These are phyloP conservation scores for Agapornis roseicollis DNA, from an alignment of 2,113 vertebrate species.

Conservation along the genomic window DNA sequence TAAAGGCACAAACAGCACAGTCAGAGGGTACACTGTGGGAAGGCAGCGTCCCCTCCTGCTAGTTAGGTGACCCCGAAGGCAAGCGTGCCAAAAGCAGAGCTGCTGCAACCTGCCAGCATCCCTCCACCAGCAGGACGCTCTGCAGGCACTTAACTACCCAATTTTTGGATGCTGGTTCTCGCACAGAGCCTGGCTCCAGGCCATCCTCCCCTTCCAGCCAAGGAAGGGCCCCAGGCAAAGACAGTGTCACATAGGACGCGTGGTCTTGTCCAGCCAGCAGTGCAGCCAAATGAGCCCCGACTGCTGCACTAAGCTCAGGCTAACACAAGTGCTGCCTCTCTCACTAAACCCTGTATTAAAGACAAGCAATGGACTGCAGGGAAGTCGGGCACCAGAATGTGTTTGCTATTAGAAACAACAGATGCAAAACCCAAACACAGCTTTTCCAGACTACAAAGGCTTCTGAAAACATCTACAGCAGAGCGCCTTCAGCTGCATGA, in stretches of 20 bases:
- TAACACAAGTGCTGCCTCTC: not conserved
- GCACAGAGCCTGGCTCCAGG: conserved; percentile 6
- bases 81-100: not conserved
- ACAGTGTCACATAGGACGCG: not conserved
- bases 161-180: conserved; percentile 38
- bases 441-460: not conserved
- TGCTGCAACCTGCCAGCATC: not conserved
- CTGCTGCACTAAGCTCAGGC: not conserved
- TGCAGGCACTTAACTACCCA: conserved; percentile 37
- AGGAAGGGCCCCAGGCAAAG: not conserved
- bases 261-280: not conserved
- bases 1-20: not conserved
- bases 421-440: conserved; percentile 27
- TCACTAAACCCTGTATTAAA: not conserved
- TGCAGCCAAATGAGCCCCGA: not conserved
- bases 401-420: not conserved
- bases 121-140: conserved; percentile 32
- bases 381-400: not conserved
- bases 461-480: not conserved
- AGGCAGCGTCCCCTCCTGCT: not conserved
- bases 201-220: not conserved
- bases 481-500: not conserved
- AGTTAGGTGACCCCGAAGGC: not conserved
- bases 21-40: not conserved
- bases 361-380: not conserved